A percentile compares a stretch with the other conserved stretches of the same genome.
These are phyloP conservation scores for Calcarius lapponicus DNA, from an alignment of 2,797 vertebrate species.

Conservation along the genomic window DNA sequence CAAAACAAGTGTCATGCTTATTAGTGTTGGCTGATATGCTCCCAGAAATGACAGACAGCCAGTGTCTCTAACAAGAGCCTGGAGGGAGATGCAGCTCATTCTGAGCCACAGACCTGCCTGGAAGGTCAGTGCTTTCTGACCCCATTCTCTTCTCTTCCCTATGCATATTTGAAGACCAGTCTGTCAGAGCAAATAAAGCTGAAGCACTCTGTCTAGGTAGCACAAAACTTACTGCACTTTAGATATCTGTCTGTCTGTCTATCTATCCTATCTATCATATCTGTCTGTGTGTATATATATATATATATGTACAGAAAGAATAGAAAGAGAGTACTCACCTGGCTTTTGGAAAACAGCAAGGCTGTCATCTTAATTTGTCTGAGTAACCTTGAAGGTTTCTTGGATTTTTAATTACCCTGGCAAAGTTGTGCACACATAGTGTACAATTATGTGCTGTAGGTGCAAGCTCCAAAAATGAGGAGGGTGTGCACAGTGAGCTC, in stretches of 20 bases:
- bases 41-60: not conserved
- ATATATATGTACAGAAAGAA: not conserved
- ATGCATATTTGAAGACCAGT: not conserved
- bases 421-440: not conserved
- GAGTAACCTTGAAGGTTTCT: not conserved
- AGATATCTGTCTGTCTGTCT: not conserved
- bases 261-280: not conserved
- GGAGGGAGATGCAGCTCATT: not conserved
- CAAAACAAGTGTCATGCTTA: not conserved
- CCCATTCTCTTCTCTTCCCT: not conserved
- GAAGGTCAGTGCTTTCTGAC: not conserved
- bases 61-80: not conserved
- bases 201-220: not conserved
- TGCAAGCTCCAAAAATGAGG: not conserved
- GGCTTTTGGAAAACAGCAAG: not conserved
- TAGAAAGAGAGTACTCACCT: not conserved
- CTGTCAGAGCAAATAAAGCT: not conserved
- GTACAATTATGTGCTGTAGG: not conserved
- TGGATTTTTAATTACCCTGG: not conserved
- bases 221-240: not conserved
- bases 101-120: not conserved
- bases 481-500: not conserved
- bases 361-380: not conserved
- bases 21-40: not conserved
- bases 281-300: not conserved